phyloP scores from a whole-genome alignment of 30 jellyfish, hydroid and myxozoan species.

The Aurelia coerulea region DNA sequence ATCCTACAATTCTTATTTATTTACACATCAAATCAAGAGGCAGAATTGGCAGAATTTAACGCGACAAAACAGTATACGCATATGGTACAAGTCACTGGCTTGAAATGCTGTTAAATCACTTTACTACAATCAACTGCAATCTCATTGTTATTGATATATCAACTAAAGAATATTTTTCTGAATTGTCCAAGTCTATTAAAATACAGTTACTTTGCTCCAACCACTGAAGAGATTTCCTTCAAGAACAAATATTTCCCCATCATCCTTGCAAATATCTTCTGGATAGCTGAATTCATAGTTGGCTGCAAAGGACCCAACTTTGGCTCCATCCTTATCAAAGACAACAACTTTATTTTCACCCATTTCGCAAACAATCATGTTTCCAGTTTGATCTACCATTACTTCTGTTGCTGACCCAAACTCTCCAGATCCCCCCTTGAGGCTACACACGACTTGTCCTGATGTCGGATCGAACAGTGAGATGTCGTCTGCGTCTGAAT shows the following conservation, averaged over 20 bases:
- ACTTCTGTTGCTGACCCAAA: slow-evolving; percentile 52
- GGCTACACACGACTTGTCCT: slow-evolving; percentile 24
- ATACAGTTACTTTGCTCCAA: slow-evolving; percentile 70
- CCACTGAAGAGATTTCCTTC: slow-evolving; percentile 73
- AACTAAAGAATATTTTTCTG: no score
- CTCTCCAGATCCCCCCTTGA: slow-evolving; percentile 49
- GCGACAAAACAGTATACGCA: no score
- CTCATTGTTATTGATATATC: no score
- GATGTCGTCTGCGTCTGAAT: slow-evolving; percentile 54
- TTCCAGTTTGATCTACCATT: slow-evolving; percentile 71
- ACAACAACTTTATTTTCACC: slow-evolving; percentile 62
- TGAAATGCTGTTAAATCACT: no score
- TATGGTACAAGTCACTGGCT: no score
- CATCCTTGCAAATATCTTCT: slow-evolving; percentile 48
- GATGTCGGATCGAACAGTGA: slow-evolving; percentile 60
- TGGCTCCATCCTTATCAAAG: slow-evolving; percentile 72
- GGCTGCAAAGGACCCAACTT: slow-evolving; percentile 62
- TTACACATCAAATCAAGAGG: no score
- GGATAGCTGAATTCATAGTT: slow-evolving; percentile 60
- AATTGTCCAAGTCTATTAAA: neutral
- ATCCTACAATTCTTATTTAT: no score
- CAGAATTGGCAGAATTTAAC: no score
- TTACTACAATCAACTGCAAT: no score
- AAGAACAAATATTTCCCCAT: slow-evolving; percentile 64
- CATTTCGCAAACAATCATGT: slow-evolving; percentile 74